phyloP scores from a whole-genome alignment of 2,888 invertebrate genomes.

The Scrobipalpa atriplicella region DNA sequence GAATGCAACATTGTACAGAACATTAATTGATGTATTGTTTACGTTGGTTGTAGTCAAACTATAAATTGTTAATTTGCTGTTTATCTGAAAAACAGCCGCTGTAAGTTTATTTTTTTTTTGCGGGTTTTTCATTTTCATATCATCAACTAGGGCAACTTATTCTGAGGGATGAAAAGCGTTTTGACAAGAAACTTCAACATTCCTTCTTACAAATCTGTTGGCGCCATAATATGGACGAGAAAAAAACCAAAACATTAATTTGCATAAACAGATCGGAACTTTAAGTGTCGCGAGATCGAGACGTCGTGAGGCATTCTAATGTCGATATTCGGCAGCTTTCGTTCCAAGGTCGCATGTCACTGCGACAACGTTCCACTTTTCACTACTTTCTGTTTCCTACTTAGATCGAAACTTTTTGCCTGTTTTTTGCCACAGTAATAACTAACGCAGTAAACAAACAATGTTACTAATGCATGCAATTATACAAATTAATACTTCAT shows the following conservation, averaged over 20 bases:
- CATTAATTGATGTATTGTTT: not conserved
- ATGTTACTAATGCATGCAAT: slow-evolving; percentile 1
- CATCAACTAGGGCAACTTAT: too few species aligned
- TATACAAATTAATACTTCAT: slow-evolving; percentile 17
- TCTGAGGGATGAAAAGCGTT: too few species aligned
- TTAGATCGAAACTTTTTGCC: slow-evolving; percentile 19
- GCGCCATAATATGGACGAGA: slow-evolving; percentile 29
- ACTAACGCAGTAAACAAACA: slow-evolving; percentile 15
- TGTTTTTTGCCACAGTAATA: not conserved
- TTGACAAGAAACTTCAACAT: too few species aligned
- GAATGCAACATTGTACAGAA: not conserved
- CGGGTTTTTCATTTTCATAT: too few species aligned
- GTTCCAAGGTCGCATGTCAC: slow-evolving; percentile 34
- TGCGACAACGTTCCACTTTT: slow-evolving; percentile 30
- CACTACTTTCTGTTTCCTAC: slow-evolving; percentile 34
- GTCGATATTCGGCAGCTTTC: slow-evolving; percentile 59
- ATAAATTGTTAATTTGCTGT: not conserved
- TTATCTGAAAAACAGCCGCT: not conserved
- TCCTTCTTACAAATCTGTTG: too few species aligned
- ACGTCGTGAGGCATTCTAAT: slow-evolving; percentile 28
- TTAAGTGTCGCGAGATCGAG: slow-evolving; percentile 10
- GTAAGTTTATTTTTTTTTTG: too few species aligned
- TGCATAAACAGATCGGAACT: slow-evolving; percentile 26
- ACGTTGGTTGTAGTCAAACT: not conserved
- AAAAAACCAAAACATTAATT: slow-evolving; percentile 22